A percentile compares a stretch with the other conserved stretches of the same genome.
Conservation (phyloP, 2,888 invertebrate species). For the Acutogordius australiensis region DNA sequence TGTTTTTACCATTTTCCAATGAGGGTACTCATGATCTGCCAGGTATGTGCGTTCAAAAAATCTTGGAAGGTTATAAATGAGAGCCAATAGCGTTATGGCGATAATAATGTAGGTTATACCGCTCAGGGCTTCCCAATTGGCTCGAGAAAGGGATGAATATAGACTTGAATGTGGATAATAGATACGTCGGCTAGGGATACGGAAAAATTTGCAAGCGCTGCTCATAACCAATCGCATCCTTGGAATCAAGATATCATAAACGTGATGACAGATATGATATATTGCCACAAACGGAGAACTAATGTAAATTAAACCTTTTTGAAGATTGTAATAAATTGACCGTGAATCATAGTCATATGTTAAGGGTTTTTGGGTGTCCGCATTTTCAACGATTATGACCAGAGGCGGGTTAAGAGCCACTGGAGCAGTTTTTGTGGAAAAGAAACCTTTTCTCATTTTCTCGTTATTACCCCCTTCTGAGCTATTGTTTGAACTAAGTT, state of each 20-base stretch:
- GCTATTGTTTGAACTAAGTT: neutral
- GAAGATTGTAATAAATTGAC: too few species aligned
- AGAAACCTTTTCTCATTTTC: too few species aligned
- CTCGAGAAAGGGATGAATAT: neutral
- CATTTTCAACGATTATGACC: neutral
- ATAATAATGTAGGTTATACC: neutral
- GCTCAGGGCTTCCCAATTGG: neutral
- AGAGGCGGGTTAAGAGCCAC: neutral
- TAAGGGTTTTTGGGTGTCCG: neutral
- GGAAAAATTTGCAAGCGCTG: conserved; percentile 44
- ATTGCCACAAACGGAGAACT: too few species aligned
- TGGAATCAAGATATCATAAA: neutral
- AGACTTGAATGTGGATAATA: too few species aligned
- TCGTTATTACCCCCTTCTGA: too few species aligned
- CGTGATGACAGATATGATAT: neutral
- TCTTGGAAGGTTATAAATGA: neutral
- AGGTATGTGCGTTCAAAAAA: conserved; percentile 8
- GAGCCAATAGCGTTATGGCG: neutral
- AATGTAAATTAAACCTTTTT: too few species aligned
- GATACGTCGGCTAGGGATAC: conserved; percentile 17
- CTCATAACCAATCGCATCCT: conserved; percentile 35
- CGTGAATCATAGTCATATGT: neutral
- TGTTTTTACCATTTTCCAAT: neutral
- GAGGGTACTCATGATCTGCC: neutral
- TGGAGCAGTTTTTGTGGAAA: neutral